These are phyloP conservation scores for Lampris incognitus DNA, from an alignment of 2,113 vertebrate species.

Conservation along the genomic window DNA sequence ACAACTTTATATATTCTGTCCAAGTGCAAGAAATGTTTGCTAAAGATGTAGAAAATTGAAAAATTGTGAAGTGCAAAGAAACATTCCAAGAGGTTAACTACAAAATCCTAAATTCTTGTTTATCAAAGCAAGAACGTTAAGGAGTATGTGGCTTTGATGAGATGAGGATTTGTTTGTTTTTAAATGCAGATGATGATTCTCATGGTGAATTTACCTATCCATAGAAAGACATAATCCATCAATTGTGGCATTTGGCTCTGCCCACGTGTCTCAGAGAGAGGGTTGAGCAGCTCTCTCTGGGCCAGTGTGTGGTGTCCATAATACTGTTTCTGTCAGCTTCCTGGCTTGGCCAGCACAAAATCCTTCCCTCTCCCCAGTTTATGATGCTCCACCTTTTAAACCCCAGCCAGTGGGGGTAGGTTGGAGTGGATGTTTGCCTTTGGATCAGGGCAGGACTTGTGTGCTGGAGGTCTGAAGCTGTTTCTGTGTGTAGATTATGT, in stretches of 20 bases:
- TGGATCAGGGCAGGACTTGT: slow-evolving; percentile 61
- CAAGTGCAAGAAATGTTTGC: not conserved
- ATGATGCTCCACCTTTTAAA: slow-evolving; percentile 81
- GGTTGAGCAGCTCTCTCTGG: slow-evolving; percentile 84
- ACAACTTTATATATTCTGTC: slow-evolving; percentile 17
- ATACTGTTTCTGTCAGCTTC: slow-evolving; percentile 46
- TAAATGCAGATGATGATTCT: slow-evolving; percentile 43
- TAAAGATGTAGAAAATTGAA: not conserved
- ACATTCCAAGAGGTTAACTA: slow-evolving; percentile 42
- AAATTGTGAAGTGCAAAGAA: not conserved
- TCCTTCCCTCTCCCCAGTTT: slow-evolving; percentile 51
- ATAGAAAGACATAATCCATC: slow-evolving; percentile 8
- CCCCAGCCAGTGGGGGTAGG: slow-evolving; percentile 69
- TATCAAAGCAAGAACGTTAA: slow-evolving; percentile 14
- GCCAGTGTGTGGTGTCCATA: slow-evolving; percentile 30
- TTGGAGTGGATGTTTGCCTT: slow-evolving; percentile 73
- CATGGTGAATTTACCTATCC: slow-evolving; percentile 35
- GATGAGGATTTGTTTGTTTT: not conserved
- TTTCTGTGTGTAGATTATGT: slow-evolving; percentile 63
- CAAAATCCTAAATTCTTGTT: slow-evolving; percentile 18
- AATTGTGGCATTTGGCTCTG: slow-evolving; percentile 39
- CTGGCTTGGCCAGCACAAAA: slow-evolving; percentile 48
- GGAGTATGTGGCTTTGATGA: slow-evolving; percentile 9
- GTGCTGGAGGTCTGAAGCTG: slow-evolving; percentile 49
- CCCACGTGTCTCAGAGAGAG: slow-evolving; percentile 61